Evolutionary conservation across 2,797 vertebrate species (phyloP).

Genomic region (Rhabdomys pumilio): DNA sequence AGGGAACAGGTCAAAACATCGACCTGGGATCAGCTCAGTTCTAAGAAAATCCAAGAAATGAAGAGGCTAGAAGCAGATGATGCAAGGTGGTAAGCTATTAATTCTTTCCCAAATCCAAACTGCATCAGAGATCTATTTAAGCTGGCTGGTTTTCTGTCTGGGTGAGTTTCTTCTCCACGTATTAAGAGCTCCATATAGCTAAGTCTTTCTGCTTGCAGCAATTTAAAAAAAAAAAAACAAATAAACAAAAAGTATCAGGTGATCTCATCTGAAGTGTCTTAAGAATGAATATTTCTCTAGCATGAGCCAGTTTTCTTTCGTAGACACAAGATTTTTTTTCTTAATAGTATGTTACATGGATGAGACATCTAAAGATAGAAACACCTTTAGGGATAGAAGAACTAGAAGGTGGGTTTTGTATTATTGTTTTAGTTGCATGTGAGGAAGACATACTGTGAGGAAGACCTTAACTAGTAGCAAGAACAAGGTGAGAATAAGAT

Average conservation of each 20-base stretch:
- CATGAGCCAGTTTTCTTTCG: not conserved
- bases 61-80: not conserved
- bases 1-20: not conserved
- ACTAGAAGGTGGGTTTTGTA: not conserved
- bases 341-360: not conserved
- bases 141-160: not conserved
- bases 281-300: not conserved
- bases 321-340: not conserved
- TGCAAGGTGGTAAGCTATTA: not conserved
- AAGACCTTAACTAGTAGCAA: not conserved
- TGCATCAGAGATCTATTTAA: not conserved
- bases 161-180: conserved; percentile 65
- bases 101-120: not conserved
- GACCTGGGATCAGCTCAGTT: conserved; percentile 31
- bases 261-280: not conserved
- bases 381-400: not conserved
- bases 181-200: not conserved
- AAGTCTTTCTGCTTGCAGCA: not conserved
- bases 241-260: not conserved
- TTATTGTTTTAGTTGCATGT: not conserved
- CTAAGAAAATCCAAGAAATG: not conserved
- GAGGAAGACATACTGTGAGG: not conserved
- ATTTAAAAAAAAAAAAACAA: not conserved
- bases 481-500: not conserved
- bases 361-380: not conserved